A percentile compares a stretch with the other conserved stretches of the same genome.
These are phyloP conservation scores for Thalpophila matura DNA, from an alignment of 2,888 invertebrate genomes.

Conservation along the genomic window DNA sequence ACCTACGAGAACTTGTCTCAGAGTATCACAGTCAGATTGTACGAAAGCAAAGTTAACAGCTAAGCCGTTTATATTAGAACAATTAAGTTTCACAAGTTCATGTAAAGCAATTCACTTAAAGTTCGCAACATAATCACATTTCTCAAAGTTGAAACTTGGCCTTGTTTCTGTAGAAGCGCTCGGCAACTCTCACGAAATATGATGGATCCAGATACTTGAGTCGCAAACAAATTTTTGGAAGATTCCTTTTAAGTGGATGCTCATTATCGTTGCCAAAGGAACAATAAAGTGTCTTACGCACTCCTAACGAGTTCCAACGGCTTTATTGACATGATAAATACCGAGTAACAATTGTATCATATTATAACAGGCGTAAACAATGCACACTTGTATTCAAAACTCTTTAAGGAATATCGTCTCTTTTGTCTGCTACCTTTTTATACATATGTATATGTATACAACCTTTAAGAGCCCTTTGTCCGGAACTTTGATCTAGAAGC, in stretches of 20 bases:
- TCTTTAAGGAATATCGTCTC: constrained; percentile 25
- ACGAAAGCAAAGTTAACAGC: constrained; percentile 78
- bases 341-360: constrained; percentile 33
- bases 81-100: constrained; percentile 84
- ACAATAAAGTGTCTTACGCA: constrained; percentile 45
- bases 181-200: constrained; percentile 69
- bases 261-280: constrained; percentile 64
- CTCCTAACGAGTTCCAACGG: constrained; percentile 49
- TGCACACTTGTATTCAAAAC: constrained; percentile 19
- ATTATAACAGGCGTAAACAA: constrained; percentile 36
- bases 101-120: constrained; percentile 86
- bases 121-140: constrained; percentile 85
- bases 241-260: constrained; percentile 66
- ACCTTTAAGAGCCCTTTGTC: constrained; percentile 48
- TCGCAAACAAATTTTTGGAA: constrained; percentile 67
- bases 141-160: constrained; percentile 77
- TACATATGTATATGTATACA: too few species aligned
- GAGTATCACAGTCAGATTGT: constrained; percentile 69
- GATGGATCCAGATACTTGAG: constrained; percentile 71
- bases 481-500: constrained; percentile 58
- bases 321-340: constrained; percentile 46
- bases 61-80: constrained; percentile 84
- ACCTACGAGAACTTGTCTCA: constrained; percentile 4
- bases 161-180: constrained; percentile 66
- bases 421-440: constrained; percentile 32